Conservation (phyloP, 2,888 invertebrate species). For the Saturnia pavonia region DNA sequence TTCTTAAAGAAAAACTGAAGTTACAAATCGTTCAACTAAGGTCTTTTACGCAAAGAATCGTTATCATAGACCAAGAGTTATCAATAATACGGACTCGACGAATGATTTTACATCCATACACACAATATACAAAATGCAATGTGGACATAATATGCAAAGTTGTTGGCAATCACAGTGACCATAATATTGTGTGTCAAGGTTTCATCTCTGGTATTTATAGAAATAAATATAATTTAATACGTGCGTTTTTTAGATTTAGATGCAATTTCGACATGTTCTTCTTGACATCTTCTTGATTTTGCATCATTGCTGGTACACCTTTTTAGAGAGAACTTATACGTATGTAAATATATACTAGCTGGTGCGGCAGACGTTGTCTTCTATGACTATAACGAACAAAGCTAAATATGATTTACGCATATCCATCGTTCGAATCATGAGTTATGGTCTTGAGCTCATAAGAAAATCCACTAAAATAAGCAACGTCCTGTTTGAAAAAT, state of each 20-base stretch:
- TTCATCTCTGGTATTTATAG: not conserved
- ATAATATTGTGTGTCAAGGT: slow-evolving; percentile 6
- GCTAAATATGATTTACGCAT: no score
- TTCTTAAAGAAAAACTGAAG: not conserved
- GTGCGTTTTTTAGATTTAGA: not conserved
- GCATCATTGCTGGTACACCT: no score
- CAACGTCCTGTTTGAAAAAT: no score
- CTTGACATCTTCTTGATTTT: no score
- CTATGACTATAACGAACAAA: no score
- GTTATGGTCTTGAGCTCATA: no score
- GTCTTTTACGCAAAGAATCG: not conserved
- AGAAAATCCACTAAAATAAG: no score
- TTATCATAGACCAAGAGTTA: not conserved
- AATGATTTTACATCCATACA: not conserved
- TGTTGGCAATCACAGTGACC: not conserved
- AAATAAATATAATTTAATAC: not conserved
- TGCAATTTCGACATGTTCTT: not conserved
- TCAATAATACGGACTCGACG: not conserved
- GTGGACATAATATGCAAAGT: not conserved
- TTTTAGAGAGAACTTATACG: no score
- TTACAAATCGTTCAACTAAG: not conserved
- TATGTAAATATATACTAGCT: no score
- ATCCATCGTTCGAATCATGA: no score
- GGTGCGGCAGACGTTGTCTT: no score
- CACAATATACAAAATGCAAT: no score